Base-by-base conservation (phyloP, 1,140 invertebrate species). In the Lethrus apterus region DNA sequence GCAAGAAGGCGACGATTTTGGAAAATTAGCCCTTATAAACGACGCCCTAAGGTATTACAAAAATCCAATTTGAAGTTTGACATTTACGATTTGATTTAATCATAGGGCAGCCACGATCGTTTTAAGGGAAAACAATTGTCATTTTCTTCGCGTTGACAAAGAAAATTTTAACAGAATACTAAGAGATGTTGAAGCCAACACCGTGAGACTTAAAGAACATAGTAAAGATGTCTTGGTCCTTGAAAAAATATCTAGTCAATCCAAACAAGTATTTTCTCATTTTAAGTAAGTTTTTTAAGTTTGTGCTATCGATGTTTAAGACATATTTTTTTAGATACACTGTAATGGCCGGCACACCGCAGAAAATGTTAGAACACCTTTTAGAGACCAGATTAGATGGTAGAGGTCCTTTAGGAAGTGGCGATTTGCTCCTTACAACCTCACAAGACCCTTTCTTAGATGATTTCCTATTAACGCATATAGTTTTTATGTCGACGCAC, bases 1-100 rank as follows among this genome's bases (percentile, higher is more conserved):
- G 8, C 81, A 86, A 58, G 86, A 89, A 68, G 87, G 87, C 44
- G 89, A 92, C 67, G 89, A 92, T 67, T 92, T 92, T 67, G 88
- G 86, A 30, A 92, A 92, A 72, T 70, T 92, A 42, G 87, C 89
- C 36, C 69, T 92, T 24, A 85, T 92, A 19, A 92, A 92, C 68
- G 86, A 91, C 69, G 83, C 86, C 29, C 87, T 88, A 36, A 82
- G 85, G 83, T 86, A 71, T 60, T 24, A n/a, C 26, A 17, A 23
- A 32, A 1, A 19, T n/a, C 31, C 14, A 8, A 32, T 5, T 20
- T 4, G 4, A 4, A 24, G 7, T 34, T 45, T 21, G 19, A 36
- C 5, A 11, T 33, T 7, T 33, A 33, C 14, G 32, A 43, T 43
- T 43, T 43, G n/a, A 8, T n/a, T n/a, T 8, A 45, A 33, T 62